phyloP scores from a whole-genome alignment of 2,113 vertebrate genomes.

The Bucco capensis region DNA sequence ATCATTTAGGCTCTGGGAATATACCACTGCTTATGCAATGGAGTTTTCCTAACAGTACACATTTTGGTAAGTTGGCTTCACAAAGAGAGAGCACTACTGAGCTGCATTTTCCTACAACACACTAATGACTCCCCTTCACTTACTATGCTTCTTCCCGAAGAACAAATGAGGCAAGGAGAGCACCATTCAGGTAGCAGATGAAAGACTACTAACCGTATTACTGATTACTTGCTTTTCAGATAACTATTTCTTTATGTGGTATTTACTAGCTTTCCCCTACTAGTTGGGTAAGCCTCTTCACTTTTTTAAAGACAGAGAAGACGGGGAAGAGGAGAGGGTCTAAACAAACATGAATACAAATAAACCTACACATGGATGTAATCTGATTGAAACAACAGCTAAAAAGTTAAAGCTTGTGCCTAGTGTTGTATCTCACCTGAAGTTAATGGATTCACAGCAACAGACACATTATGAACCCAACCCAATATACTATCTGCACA shows the following conservation, averaged over 20 bases:
- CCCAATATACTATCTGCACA: background rate
- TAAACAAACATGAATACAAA: background rate
- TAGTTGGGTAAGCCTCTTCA: background rate
- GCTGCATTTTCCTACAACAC: background rate
- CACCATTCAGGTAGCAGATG: background rate
- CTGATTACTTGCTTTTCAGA: background rate
- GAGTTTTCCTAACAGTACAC: background rate
- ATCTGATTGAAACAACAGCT: background rate
- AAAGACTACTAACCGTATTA: background rate
- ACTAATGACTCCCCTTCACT: background rate
- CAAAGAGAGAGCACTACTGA: background rate
- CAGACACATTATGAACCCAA: background rate
- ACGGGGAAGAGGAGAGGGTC: background rate
- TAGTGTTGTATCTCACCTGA: background rate
- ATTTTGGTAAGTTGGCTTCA: background rate
- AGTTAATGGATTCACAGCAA: background rate
- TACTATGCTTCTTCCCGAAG: background rate
- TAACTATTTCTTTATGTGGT: background rate
- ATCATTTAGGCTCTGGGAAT: background rate
- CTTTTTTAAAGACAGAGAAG: background rate
- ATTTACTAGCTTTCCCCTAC: background rate
- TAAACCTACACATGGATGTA: background rate
- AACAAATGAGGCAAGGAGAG: background rate
- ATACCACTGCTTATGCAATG: background rate
- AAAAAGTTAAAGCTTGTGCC: background rate